A percentile compares a stretch with the other conserved stretches of the same genome.
Evolutionary conservation across 2,888 invertebrate genomes (phyloP).

Genomic region (Spilosoma lubricipeda): DNA sequence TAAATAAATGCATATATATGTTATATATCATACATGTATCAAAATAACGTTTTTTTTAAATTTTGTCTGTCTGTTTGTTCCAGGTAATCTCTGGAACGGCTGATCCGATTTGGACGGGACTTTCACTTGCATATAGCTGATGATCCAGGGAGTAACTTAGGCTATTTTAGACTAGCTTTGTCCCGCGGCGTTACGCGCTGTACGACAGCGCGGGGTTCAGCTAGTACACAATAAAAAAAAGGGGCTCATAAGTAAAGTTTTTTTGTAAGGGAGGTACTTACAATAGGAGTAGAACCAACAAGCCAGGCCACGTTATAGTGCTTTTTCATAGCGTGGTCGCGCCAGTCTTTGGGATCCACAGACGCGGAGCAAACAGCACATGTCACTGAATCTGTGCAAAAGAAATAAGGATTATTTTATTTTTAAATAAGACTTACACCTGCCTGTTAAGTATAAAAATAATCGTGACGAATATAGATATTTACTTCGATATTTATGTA

Average conservation of each 20-base stretch:
- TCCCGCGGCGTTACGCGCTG: too few species aligned
- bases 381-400: conserved; percentile 28
- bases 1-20: too few species aligned
- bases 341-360: conserved; percentile 74
- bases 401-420: not conserved
- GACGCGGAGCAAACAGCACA: conserved; percentile 71
- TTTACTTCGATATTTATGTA: not conserved
- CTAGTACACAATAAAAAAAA: too few species aligned
- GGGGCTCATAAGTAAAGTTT: not conserved
- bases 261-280: conserved; percentile 58
- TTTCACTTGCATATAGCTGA: too few species aligned
- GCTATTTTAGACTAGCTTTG: too few species aligned
- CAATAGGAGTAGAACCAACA: conserved; percentile 81
- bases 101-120: too few species aligned
- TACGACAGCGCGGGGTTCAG: too few species aligned
- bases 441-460: not conserved
- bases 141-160: too few species aligned
- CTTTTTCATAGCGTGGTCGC: conserved; percentile 74
- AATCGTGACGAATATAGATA: not conserved
- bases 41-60: too few species aligned
- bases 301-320: conserved; percentile 87
- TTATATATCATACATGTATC: too few species aligned
- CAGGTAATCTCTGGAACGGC: too few species aligned
- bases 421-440: not conserved
- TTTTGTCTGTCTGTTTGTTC: too few species aligned